Conservation (phyloP, 2,888 invertebrate genomes). For the Trypoxylon attenuatum region DNA sequence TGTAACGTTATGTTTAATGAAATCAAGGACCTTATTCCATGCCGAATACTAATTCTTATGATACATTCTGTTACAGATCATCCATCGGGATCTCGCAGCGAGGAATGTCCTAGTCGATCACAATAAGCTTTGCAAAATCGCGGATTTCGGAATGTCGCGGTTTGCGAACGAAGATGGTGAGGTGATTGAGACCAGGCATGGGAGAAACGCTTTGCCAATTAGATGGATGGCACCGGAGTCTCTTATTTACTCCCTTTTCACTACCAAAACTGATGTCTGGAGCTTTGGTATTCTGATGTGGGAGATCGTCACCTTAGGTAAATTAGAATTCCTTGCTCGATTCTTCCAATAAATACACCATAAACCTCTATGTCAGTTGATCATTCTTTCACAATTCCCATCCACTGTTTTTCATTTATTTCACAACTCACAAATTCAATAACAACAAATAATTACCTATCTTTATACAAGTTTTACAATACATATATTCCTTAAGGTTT, state of each 20-base stretch:
- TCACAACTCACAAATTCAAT: no score
- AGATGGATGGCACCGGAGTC: constrained; percentile 93
- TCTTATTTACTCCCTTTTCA: constrained; percentile 85
- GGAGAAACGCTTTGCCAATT: constrained; percentile 81
- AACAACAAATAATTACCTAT: no score
- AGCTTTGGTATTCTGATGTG: constrained; percentile 90
- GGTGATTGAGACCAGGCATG: constrained; percentile 75
- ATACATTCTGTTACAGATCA: constrained; percentile 87
- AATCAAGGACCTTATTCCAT: no score
- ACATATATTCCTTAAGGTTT: no score
- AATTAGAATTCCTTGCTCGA: constrained; percentile 4
- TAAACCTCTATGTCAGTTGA: no score
- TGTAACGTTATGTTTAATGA: no score
- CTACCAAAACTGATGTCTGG: constrained; percentile 90
- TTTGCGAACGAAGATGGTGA: constrained; percentile 77
- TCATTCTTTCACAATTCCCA: no score
- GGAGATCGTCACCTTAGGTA: constrained; percentile 91
- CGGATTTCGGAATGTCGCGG: constrained; percentile 91
- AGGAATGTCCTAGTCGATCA: constrained; percentile 89
- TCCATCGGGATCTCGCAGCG: constrained; percentile 89
- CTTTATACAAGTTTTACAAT: no score
- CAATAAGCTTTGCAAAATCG: constrained; percentile 91
- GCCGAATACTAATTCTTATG: not conserved
- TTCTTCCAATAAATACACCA: not conserved
- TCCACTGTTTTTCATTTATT: no score